These are phyloP conservation scores for Nemopilema nomurai DNA, from an alignment of 30 jellyfish, hydroid and myxozoan species.

Conservation along the genomic window DNA sequence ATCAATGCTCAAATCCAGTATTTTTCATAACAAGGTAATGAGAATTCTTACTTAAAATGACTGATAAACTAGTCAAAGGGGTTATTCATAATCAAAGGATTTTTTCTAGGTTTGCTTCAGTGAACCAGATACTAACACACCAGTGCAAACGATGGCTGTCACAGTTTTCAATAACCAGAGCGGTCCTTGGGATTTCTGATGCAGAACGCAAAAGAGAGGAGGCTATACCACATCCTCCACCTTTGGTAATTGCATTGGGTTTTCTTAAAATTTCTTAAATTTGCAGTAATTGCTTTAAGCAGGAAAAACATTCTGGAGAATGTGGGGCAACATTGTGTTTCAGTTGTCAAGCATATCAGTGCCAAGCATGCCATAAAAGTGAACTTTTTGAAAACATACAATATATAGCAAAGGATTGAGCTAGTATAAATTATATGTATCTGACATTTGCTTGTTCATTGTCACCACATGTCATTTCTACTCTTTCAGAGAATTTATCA, in stretches of 20 bases:
- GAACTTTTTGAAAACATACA: too few species aligned
- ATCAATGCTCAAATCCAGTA: too few species aligned
- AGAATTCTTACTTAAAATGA: too few species aligned
- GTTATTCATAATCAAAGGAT: background rate
- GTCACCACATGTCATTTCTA: too few species aligned
- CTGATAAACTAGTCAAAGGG: background rate
- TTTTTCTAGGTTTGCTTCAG: background rate
- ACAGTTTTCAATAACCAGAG: conserved; percentile 83
- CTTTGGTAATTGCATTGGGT: conserved; percentile 49
- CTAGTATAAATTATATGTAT: too few species aligned
- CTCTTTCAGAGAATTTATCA: conserved; percentile 69
- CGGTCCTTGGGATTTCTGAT: conserved; percentile 77
- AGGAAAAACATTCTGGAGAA: background rate
- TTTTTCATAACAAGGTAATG: too few species aligned
- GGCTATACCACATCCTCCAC: conserved; percentile 69
- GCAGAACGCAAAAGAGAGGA: conserved; percentile 71
- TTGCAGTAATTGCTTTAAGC: background rate
- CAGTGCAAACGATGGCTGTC: conserved; percentile 32
- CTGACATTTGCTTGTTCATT: too few species aligned
- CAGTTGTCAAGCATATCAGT: too few species aligned
- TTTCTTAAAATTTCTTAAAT: too few species aligned
- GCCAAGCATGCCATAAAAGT: too few species aligned
- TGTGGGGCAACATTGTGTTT: background rate
- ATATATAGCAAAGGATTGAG: too few species aligned
- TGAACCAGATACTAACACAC: background rate